Evolutionary conservation across 2,113 vertebrate species (phyloP), one percentile per base, ranked within the genome.

Genomic region (Nothobranchius furzeri): DNA sequence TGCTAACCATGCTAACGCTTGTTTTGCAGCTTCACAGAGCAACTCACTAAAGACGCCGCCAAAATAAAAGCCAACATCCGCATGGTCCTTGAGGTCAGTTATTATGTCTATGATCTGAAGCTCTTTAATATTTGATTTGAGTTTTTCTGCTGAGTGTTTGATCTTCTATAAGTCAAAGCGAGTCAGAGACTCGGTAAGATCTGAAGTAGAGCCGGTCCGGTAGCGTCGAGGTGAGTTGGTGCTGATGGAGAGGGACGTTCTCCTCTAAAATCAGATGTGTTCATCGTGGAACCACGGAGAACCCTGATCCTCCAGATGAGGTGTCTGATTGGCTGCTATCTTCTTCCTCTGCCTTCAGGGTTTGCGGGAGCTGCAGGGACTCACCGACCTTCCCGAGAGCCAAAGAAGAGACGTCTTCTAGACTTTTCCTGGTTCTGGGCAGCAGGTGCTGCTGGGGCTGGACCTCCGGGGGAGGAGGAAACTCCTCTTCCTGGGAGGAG

Each of bases 21-120:
- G 52, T 64, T 80, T 82, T 77, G 35, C 82, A 97, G 96, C 68
- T 92, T 94, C 75, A 94, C 93, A 3, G 84, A 96, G 73, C 88
- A 78, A 70, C 92, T 96, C 62, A 95, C 92, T 64, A 95, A 93
- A 90, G 95, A 97, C 75, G 93, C 94, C 0, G 91, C 94, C 48
- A 95, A 94, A 85, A 96, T 97, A 69, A 97, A 95, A 85, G 95
- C 95, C 60, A 93, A 96, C 83, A 96, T 97, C 73, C 92, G 94
- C 36, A 90, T 96, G 92, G 93, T 96, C 64, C 86, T 96, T 59
- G 94, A 96, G 95, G 95, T 96, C 5, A 61, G 81, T 78, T 2
- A 25, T 25, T 42, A 47, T 15, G 25, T 30, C 4, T 30, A 30
- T 30, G 25, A 2, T 30, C 25, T 4, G 25, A 30, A 30, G 25